Conservation (phyloP, 2,797 vertebrate species). For the Danio aesculapii region DNA sequence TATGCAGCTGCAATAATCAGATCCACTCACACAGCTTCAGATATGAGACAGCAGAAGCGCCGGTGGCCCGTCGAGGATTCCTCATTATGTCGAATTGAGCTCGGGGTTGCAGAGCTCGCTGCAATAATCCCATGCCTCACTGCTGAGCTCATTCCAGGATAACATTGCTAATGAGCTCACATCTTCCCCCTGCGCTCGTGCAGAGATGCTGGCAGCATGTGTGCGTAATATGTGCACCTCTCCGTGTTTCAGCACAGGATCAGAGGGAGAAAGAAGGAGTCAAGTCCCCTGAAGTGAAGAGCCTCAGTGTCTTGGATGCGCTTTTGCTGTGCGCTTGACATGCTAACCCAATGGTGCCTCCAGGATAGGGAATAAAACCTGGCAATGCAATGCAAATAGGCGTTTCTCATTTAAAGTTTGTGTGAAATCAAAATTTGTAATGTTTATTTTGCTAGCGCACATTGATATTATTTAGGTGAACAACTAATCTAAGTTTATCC, state of each 20-base stretch:
- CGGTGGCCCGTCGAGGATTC: constrained; percentile 41
- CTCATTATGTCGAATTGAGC: constrained; percentile 56
- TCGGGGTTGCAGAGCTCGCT: constrained; percentile 36
- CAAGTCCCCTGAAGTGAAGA: constrained; percentile 57
- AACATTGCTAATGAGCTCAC: constrained; percentile 78
- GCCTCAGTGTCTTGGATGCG: constrained; percentile 47
- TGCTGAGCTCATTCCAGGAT: constrained; percentile 72
- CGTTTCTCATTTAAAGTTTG: neutral
- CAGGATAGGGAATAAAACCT: constrained; percentile 56
- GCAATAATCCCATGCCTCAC: constrained; percentile 73
- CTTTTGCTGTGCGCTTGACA: constrained; percentile 57
- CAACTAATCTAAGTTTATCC: too few species aligned
- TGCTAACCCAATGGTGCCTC: constrained; percentile 62
- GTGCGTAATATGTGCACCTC: constrained; percentile 34
- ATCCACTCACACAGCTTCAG: constrained; percentile 22
- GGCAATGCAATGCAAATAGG: constrained; percentile 28
- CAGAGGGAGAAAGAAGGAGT: constrained; percentile 62
- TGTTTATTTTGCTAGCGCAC: too few species aligned
- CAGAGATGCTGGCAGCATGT: constrained; percentile 64
- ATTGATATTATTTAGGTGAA: too few species aligned
- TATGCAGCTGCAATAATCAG: constrained; percentile 29
- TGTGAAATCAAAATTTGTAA: too few species aligned
- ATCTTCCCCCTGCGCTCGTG: constrained; percentile 71
- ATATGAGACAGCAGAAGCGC: constrained; percentile 34
- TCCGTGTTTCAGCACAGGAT: constrained; percentile 67